Percentiles rank a stretch among this genome's conserved stretches.
Conservation (phyloP, 2,888 invertebrate genomes). For the Eretmocerus hayati region DNA sequence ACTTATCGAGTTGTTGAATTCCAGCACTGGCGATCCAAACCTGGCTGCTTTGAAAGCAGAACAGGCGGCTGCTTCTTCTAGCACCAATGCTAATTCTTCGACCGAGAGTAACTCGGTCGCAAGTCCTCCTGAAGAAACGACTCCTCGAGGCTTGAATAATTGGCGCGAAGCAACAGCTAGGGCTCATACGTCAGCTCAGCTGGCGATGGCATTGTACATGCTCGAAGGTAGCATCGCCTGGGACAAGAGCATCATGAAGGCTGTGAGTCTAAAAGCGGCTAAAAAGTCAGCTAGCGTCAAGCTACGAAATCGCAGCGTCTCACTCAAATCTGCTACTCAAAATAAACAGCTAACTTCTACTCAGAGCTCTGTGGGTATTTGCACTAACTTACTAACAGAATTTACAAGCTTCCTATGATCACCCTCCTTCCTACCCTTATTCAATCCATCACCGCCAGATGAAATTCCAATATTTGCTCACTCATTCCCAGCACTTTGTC, state of each 20-base stretch:
- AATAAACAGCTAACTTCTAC: slow-evolving; percentile 45
- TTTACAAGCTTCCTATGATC: slow-evolving; percentile 26
- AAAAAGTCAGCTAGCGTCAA: slow-evolving; percentile 44
- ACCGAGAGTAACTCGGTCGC: slow-evolving; percentile 42
- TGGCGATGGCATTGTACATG: slow-evolving; percentile 83
- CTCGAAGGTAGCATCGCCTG: slow-evolving; percentile 91
- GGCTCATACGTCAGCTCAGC: slow-evolving; percentile 80
- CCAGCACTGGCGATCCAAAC: slow-evolving; percentile 57
- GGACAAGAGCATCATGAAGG: slow-evolving; percentile 99
- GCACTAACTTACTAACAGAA: slow-evolving; percentile 43
- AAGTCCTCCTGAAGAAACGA: slow-evolving; percentile 50
- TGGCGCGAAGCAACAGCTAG: slow-evolving; percentile 88
- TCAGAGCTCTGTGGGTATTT: slow-evolving; percentile 46
- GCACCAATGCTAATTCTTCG: slow-evolving; percentile 34
- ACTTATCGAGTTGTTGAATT: neutral
- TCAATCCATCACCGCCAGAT: neutral
- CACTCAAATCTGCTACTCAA: slow-evolving; percentile 45
- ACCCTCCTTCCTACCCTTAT: slow-evolving; percentile 18
- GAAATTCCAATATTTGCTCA: no score
- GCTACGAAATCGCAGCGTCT: slow-evolving; percentile 46
- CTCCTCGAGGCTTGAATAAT: slow-evolving; percentile 69
- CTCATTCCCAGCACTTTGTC: no score
- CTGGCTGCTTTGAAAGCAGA: slow-evolving; percentile 53
- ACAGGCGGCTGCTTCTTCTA: slow-evolving; percentile 43
- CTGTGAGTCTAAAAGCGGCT: slow-evolving; percentile 65